Evolutionary conservation across 2,888 invertebrate species (phyloP).

Genomic region (Leptarthrus brevirostris): DNA sequence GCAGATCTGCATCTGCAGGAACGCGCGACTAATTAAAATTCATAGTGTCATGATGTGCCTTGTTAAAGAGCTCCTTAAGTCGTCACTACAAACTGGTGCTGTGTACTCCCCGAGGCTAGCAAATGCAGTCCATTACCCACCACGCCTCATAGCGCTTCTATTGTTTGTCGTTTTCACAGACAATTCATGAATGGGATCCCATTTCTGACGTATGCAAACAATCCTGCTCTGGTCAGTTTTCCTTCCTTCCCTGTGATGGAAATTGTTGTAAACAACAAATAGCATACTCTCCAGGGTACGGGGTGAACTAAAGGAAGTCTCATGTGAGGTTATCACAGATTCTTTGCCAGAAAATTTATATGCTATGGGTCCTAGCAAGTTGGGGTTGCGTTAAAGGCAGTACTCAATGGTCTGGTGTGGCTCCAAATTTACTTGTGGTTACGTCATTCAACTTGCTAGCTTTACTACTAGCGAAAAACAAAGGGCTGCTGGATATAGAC

Average conservation of each 20-base stretch:
- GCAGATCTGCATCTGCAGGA: constrained; percentile 1
- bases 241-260: neutral
- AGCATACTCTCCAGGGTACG: no score
- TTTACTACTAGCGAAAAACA: neutral
- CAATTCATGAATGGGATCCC: constrained; percentile 11
- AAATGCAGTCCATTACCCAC: constrained; percentile 3
- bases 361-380: no score
- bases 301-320: neutral
- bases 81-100: neutral
- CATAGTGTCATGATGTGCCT: constrained; percentile 19
- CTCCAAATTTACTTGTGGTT: constrained; percentile 5
- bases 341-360: no score
- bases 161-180: neutral
- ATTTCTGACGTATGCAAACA: constrained; percentile 38
- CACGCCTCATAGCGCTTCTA: neutral
- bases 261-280: neutral
- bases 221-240: neutral
- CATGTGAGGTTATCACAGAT: no score
- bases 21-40: constrained; percentile 30
- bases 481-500: neutral
- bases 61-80: neutral
- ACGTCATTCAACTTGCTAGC: constrained; percentile 3
- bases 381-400: neutral
- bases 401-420: neutral
- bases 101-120: neutral